phyloP scores from a whole-genome alignment of 2,113 vertebrate genomes.

The Junco hyemalis region DNA sequence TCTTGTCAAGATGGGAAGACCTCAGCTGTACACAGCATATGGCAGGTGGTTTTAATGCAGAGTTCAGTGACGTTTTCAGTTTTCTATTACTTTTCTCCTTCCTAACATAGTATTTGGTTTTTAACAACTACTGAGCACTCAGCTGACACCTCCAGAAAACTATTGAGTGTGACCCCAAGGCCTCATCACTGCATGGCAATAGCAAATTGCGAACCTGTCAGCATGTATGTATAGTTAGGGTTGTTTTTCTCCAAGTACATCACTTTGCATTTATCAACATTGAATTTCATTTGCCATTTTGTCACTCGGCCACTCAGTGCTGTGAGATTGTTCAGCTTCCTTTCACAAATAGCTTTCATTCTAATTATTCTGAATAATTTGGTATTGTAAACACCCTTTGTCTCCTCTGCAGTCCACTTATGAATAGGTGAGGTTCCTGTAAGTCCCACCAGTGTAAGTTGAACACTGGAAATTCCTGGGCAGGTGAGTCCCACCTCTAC shows the following conservation, averaged over 20 bases:
- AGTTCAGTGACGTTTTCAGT: neutral
- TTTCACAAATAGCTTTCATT: constrained; percentile 20
- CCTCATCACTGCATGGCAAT: neutral
- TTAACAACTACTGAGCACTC: constrained; percentile 8
- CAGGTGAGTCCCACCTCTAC: neutral
- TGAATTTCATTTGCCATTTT: constrained; percentile 51
- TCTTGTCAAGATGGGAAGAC: neutral
- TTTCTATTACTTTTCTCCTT: constrained; percentile 40
- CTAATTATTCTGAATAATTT: constrained; percentile 33
- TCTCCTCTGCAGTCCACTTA: neutral
- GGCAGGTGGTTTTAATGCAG: neutral
- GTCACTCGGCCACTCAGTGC: neutral
- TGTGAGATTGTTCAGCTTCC: neutral
- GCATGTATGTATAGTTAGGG: constrained; percentile 1
- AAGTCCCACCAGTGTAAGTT: neutral
- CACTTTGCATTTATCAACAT: constrained; percentile 40
- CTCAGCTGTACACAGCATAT: neutral
- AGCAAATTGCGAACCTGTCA: constrained; percentile 39
- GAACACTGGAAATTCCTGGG: neutral
- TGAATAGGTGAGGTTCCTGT: neutral
- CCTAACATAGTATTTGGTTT: constrained; percentile 5
- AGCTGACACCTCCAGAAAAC: constrained; percentile 34
- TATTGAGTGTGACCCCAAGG: constrained; percentile 21
- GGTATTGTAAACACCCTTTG: neutral
- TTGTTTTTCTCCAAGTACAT: constrained; percentile 19